Evolutionary conservation across 2,797 vertebrate genomes (phyloP), one percentile per base, ranked within the genome.

Genomic region (Lutjanus argentimaculatus): DNA sequence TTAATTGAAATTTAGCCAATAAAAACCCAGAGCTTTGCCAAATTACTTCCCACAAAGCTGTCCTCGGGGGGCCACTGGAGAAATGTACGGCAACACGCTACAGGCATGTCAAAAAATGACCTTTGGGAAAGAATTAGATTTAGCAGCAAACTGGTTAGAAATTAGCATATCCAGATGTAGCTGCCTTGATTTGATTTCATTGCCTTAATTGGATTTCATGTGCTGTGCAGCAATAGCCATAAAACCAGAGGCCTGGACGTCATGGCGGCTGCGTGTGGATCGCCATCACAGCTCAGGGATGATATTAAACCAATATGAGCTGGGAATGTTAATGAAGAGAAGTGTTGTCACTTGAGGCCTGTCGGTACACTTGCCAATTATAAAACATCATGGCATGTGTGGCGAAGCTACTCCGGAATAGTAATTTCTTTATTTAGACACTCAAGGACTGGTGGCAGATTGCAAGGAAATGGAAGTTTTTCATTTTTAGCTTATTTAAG

Each of bases 121-220:
- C 94, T 94, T 91, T 94, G 90, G 92, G 91, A 90, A 84, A 69
- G 85, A 91, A 90, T 88, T 89, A 64, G 55, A 86, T 84, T 88
- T 75, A 88, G 87, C 81, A 53, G 68, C 88, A 86, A 80, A 83
- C 65, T 72, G 72, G 88, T 86, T 83, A 75, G 51, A 77, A 86
- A 95, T 96, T 93, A 87, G 77, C 94, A 94, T 93, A 93, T 89
- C 86, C 93, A 94, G 94, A 94, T 93, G 85, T 89, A 90, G 87
- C 86, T 43, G 59, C 75, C 77, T 84, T 92, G 79, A 89, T 95
- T 94, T 92, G 75, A 95, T 95, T 95, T 85, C 88, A 88, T 90
- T 85, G 91, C 75, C 77, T 91, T 95, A 95, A 96, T 95, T 95
- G 93, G 92, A 91, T 92, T 92, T 93, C 85, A 85, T 90, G 74